These are phyloP conservation scores for Phallusia fumigata DNA, from an alignment of 23 tunicate species.

Conservation along the genomic window DNA sequence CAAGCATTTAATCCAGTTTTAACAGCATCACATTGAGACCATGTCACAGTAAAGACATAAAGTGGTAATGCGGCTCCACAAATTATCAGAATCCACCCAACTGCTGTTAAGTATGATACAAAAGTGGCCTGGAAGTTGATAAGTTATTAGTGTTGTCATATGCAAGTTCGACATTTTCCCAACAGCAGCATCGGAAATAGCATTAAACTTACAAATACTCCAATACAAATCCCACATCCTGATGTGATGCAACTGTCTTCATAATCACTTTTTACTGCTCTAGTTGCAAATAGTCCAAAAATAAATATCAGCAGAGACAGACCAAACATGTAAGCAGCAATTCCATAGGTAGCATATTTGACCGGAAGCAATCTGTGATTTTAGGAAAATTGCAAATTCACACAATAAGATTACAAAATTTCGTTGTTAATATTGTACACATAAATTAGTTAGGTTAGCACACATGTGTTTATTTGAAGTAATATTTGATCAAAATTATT, in stretches of 20 bases:
- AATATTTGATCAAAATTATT: background rate
- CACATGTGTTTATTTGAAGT: background rate
- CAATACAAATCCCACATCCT: slow-evolving; percentile 62
- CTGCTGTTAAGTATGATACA: slow-evolving; percentile 33
- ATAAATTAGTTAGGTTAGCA: too few relatives aligned
- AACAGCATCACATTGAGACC: slow-evolving; percentile 46
- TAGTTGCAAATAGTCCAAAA: slow-evolving; percentile 72
- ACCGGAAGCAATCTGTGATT: slow-evolving; percentile 11
- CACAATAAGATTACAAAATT: too few relatives aligned
- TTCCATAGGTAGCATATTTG: slow-evolving; percentile 77
- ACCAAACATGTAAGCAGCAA: slow-evolving; percentile 78
- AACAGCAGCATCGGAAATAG: background rate
- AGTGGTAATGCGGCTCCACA: slow-evolving; percentile 57
- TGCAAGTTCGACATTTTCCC: too few relatives aligned
- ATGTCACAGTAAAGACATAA: slow-evolving; percentile 37
- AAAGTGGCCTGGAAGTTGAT: slow-evolving; percentile 50
- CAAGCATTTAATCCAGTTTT: slow-evolving; percentile 16
- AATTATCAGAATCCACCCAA: slow-evolving; percentile 63
- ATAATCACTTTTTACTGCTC: slow-evolving; percentile 76
- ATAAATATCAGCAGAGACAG: slow-evolving; percentile 61
- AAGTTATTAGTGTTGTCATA: too few relatives aligned
- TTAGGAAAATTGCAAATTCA: too few relatives aligned
- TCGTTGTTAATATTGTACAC: too few relatives aligned
- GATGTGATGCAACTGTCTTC: slow-evolving; percentile 68
- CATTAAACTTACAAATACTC: slow-evolving; percentile 69